These are phyloP conservation scores for Phyllotis vaccarum DNA, from an alignment of 2,797 vertebrate species.

Conservation along the genomic window DNA sequence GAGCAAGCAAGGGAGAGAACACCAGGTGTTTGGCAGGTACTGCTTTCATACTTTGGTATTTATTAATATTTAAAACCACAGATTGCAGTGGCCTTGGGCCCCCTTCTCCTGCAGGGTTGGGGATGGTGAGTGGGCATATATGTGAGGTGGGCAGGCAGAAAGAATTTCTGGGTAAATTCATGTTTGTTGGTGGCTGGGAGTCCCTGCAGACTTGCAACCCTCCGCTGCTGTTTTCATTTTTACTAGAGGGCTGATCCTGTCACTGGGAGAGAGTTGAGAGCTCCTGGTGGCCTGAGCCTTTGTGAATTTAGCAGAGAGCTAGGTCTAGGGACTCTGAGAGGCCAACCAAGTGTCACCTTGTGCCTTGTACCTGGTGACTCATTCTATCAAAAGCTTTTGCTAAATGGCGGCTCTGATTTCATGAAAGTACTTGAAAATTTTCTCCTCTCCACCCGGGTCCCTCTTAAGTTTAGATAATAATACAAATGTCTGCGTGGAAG, in stretches of 20 bases:
- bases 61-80: slow-evolving; percentile 60
- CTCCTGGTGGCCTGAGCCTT: not conserved
- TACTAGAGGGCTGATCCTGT: not conserved
- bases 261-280: not conserved
- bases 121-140: not conserved
- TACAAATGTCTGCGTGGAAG: slow-evolving; percentile 9
- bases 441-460: not conserved
- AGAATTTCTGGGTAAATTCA: not conserved
- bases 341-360: slow-evolving; percentile 71
- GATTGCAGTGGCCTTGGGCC: not conserved
- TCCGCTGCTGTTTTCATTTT: slow-evolving; percentile 60
- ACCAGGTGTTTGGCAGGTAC: slow-evolving; percentile 86
- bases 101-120: not conserved
- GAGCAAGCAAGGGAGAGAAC: slow-evolving; percentile 74
- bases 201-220: not conserved
- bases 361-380: slow-evolving; percentile 72
- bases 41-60: slow-evolving; percentile 67
- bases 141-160: not conserved
- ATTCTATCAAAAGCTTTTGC: slow-evolving; percentile 59
- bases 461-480: slow-evolving; percentile 35
- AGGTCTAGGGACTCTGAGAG: slow-evolving; percentile 22
- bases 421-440: slow-evolving; percentile 64
- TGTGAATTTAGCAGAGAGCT: not conserved
- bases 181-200: not conserved
- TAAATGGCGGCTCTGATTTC: slow-evolving; percentile 74